phyloP scores from a whole-genome alignment of 2,113 vertebrate genomes.

The Microcebus ravelobensis region DNA sequence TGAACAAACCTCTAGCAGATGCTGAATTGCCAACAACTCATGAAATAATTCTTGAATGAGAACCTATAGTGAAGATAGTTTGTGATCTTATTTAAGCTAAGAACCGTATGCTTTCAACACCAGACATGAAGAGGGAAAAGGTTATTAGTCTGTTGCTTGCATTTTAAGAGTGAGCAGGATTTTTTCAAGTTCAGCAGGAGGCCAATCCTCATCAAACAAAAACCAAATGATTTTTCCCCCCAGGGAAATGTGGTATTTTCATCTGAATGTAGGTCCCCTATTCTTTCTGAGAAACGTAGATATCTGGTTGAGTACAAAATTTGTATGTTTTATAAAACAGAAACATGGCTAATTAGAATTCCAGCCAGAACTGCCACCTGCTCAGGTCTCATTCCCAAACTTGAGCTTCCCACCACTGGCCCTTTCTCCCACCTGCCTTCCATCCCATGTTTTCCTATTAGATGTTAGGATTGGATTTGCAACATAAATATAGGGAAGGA shows the following conservation, averaged over 20 bases:
- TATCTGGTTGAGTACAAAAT: not conserved
- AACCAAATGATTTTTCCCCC: not conserved
- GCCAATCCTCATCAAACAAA: not conserved
- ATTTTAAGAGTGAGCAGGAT: not conserved
- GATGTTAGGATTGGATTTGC: not conserved
- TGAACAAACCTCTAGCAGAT: conserved; percentile 66
- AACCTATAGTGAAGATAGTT: not conserved
- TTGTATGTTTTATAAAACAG: not conserved
- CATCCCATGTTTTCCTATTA: not conserved
- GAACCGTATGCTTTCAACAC: not conserved
- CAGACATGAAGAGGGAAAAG: not conserved
- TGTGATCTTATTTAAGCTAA: conserved; percentile 37
- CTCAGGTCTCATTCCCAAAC: not conserved
- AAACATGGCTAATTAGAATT: not conserved
- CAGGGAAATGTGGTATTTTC: not conserved
- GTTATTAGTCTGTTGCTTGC: conserved; percentile 1
- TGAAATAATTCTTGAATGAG: conserved; percentile 59
- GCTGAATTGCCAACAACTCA: conserved; percentile 55
- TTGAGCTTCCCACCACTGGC: accelerated
- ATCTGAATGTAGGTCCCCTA: not conserved
- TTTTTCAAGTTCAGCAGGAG: not conserved
- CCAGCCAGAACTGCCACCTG: not conserved
- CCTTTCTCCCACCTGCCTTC: not conserved
- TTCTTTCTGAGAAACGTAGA: not conserved
- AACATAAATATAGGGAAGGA: not conserved